phyloP scores from a whole-genome alignment of 2,888 invertebrate species.

The Drosophila conformis region DNA sequence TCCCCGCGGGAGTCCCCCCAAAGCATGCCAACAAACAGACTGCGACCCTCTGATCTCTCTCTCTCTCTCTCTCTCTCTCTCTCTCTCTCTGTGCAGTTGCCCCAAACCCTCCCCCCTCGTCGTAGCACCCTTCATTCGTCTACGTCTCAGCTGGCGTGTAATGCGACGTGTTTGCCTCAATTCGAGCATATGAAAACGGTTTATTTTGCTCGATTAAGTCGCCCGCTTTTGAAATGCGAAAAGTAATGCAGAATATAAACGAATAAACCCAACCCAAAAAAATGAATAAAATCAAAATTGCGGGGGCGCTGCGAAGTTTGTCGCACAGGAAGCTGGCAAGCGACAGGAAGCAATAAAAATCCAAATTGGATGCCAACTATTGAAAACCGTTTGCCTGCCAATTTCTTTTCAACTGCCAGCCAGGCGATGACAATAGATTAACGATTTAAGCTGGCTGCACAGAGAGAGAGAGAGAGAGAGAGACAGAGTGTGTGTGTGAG shows the following conservation, averaged over 20 bases:
- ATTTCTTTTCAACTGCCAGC: conserved; percentile 49
- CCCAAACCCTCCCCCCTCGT: neutral
- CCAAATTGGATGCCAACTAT: conserved; percentile 63
- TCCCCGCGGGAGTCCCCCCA: conserved; percentile 52
- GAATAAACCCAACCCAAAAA: conserved; percentile 31
- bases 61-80: neutral
- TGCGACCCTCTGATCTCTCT: conserved; percentile 10
- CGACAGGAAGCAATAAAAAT: conserved; percentile 72
- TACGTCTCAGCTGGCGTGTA: conserved; percentile 53
- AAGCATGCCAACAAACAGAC: conserved; percentile 57
- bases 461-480: neutral
- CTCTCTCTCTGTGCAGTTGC: neutral
- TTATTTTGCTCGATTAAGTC: conserved; percentile 84
- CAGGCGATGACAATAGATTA: conserved; percentile 54
- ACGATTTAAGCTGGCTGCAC: conserved; percentile 22
- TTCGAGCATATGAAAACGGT: conserved; percentile 82
- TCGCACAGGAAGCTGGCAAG: conserved; percentile 65
- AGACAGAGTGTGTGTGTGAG: neutral
- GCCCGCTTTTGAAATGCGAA: conserved; percentile 70
- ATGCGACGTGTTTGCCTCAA: conserved; percentile 79
- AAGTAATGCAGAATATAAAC: conserved; percentile 17
- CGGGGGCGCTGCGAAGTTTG: conserved; percentile 47
- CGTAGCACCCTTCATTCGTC: neutral
- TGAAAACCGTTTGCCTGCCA: conserved; percentile 63
- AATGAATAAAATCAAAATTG: conserved; percentile 18